Evolutionary conservation across 2,888 invertebrate genomes (phyloP), one percentile per base, ranked within the genome.

Genomic region (Torymus tubicola): DNA sequence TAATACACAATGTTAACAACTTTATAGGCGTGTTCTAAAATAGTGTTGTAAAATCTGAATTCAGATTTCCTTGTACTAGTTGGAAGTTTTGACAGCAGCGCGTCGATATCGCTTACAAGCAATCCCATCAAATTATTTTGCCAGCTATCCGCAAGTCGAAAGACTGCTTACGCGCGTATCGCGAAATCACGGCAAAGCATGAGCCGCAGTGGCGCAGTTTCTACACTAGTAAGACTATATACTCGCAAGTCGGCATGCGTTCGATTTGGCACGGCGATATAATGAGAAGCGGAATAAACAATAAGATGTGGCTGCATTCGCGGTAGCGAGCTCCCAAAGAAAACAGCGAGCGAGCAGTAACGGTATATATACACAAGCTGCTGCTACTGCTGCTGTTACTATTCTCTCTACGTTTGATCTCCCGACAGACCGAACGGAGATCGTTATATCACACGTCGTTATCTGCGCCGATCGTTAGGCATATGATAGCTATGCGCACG

Each of bases 371-470:
- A 60, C 69, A 64, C 57, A 31, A 70, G 53, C 68, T 71, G 75
- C 80, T 31, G 4, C 24, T 24, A 3, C 24, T 24, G 77, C 74
- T 65, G 75, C 80, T 75, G 76, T 76, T 80, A 78, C 82, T 82
- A 5, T n/a, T n/a, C 50, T 82, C 76, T 65, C 70, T 24, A 75
- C 83, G 81, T 84, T 84, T 84, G 84, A 85, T 84, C 84, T 82
- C 52, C 77, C 83, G 81, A 83, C 85, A 78, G 83, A 8, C 79
- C 83, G 83, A 85, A 85, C 85, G 85, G 80, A 85, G 87, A 87
- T 87, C 87, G 86, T 88, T 87, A 86, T 86, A 87, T 86, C 85
- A 85, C 85, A 84, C 85, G 84, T 88, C 87, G 87, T 88, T 89
- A 88, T 88, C 86, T 85, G 82, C 18, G 18, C 53, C 78, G 85